Evolutionary conservation across 2,797 vertebrate genomes (phyloP).

Genomic region (Dendrocincla fuliginosa): DNA sequence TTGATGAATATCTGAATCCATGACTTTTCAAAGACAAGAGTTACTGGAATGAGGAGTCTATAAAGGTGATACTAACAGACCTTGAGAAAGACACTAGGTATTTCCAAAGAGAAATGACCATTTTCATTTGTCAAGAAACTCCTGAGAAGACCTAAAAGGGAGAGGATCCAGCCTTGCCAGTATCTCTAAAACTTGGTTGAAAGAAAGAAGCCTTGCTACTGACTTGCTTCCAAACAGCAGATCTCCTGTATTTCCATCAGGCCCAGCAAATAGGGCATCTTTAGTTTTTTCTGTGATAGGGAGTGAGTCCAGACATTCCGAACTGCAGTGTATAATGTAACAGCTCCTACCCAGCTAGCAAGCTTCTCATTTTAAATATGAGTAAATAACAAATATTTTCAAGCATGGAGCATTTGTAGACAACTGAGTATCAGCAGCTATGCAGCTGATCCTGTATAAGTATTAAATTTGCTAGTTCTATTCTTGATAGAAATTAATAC

Average conservation of each 20-base stretch:
- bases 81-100: not conserved
- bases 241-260: not conserved
- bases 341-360: not conserved
- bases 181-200: not conserved
- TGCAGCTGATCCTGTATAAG: not conserved
- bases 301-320: not conserved
- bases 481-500: not conserved
- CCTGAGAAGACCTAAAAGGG: not conserved
- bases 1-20: not conserved
- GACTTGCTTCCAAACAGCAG: not conserved
- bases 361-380: not conserved
- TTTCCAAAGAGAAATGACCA: not conserved
- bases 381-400: not conserved
- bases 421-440: not conserved
- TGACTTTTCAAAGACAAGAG: not conserved
- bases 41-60: not conserved
- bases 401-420: not conserved
- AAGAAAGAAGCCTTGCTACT: not conserved
- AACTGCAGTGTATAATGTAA: not conserved
- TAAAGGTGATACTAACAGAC: not conserved
- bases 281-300: not conserved
- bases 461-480: not conserved
- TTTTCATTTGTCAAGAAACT: not conserved
- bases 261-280: not conserved
- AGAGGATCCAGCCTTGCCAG: not conserved